phyloP scores from a whole-genome alignment of 1,140 invertebrate species.

The Macrostomum lignano region DNA sequence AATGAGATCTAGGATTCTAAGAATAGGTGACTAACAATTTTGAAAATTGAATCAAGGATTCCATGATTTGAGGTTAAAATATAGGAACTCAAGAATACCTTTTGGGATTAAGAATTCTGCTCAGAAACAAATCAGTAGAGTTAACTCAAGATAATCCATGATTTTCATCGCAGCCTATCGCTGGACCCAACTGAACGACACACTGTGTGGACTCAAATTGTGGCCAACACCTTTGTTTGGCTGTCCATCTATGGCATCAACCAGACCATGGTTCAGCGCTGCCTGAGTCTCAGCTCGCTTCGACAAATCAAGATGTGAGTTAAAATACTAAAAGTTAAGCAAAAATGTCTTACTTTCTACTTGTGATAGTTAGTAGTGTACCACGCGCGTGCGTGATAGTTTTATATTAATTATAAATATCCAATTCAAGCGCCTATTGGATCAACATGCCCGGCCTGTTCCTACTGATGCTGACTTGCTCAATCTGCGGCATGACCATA shows the following conservation, averaged over 20 bases:
- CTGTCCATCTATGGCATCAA: constrained; percentile 64
- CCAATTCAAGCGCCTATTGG: constrained; percentile 35
- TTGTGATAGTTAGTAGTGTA: no score
- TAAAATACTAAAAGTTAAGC: not conserved
- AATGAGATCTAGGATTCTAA: no score
- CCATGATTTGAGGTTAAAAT: no score
- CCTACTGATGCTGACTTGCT: constrained; percentile 49
- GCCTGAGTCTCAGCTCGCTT: constrained; percentile 45
- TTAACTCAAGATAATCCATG: not conserved
- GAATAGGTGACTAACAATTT: no score
- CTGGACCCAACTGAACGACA: constrained; percentile 46
- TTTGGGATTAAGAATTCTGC: no score
- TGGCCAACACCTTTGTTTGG: constrained; percentile 74
- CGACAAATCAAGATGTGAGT: constrained; percentile 37
- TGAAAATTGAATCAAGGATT: no score
- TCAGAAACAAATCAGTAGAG: no score
- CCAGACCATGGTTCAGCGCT: constrained; percentile 70
- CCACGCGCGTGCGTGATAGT: no score
- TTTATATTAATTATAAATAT: no score
- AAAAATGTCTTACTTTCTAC: no score
- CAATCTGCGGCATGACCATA: constrained; percentile 49
- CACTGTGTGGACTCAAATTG: constrained; percentile 59
- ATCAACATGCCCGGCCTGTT: constrained; percentile 39
- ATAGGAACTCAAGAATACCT: no score
- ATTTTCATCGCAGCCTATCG: constrained; percentile 35